phyloP scores from a whole-genome alignment of 2,797 vertebrate genomes.

The Pseudochirops corinnae region DNA sequence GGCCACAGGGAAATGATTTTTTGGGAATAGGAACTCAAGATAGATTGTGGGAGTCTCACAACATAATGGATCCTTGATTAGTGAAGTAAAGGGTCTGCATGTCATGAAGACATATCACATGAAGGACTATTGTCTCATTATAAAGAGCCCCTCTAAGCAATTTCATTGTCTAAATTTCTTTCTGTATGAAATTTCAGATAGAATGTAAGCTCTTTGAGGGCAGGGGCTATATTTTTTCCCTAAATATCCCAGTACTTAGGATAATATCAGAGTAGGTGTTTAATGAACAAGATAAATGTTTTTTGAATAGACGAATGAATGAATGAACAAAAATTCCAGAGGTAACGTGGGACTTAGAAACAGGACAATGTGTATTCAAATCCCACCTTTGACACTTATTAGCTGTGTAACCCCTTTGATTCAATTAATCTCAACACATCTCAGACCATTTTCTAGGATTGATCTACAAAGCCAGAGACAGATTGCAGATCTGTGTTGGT shows the following conservation, averaged over 20 bases:
- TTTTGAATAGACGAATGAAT: conserved; percentile 44
- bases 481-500: not conserved
- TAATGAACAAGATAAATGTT: not conserved
- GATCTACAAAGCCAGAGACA: not conserved
- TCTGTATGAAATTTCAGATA: not conserved
- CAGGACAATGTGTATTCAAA: not conserved
- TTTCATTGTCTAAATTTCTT: not conserved
- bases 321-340: not conserved
- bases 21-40: not conserved
- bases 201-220: not conserved
- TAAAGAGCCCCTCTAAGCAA: not conserved
- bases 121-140: not conserved
- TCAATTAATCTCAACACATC: not conserved
- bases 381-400: not conserved
- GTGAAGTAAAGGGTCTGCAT: not conserved
- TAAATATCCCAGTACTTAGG: not conserved
- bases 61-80: not conserved
- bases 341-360: not conserved
- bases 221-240: not conserved
- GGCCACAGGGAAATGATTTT: not conserved
- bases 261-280: not conserved
- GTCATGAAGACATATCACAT: not conserved
- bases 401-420: not conserved
- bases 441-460: not conserved
- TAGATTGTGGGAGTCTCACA: not conserved